Base-by-base conservation (phyloP, 2,797 vertebrate genomes). In the Cossypha heuglini region DNA sequence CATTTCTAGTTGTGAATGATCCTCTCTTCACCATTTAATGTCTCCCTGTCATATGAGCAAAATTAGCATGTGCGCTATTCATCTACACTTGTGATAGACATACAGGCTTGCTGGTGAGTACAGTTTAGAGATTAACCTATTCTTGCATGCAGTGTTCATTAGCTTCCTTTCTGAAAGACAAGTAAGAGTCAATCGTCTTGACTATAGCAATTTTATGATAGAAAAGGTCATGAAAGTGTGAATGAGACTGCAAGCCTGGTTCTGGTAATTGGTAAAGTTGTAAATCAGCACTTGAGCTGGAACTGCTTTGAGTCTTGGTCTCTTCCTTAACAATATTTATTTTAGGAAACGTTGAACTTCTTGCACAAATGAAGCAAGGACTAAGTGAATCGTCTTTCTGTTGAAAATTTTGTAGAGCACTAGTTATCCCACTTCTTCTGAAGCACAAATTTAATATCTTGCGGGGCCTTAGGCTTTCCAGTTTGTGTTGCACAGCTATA, bases 131-230 rank as follows among this genome's bases (percentile, higher is more conserved):
- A 49, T 61, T 14, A 89, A 38, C 38, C 18, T 6, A 0, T 33
- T 62, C 61, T 54, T 67, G 40, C 10, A 8, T 9, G 38, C 14
- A 28, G 0, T 26, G 37, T 43, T 52, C 37, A 11, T 71, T 69
- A 38, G 14, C 13, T 74, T 93, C 64, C 33, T 35, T 74, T 38
- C 37, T 84, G 69, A 52, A 55, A 52, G 75, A 72, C 55, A 69
- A 94, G 38, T n/a, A 24, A 71, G 79, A 62, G 35, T 73, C 37
- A 58, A 4, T 83, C 38, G 18, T 35, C 38, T 58, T 45, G 5
- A 24, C 40, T 78, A 7, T 3, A 33, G 28, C 5, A 16, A 6
- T 63, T 24, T 51, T 55, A 16, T 0, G 0, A 12, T 1, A 40
- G 57, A 16, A 67, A 84, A 71, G 13, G 46, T 59, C 12, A 29